phyloP scores from a whole-genome alignment of 2,888 invertebrate species.

The Hydraecia micacea region DNA sequence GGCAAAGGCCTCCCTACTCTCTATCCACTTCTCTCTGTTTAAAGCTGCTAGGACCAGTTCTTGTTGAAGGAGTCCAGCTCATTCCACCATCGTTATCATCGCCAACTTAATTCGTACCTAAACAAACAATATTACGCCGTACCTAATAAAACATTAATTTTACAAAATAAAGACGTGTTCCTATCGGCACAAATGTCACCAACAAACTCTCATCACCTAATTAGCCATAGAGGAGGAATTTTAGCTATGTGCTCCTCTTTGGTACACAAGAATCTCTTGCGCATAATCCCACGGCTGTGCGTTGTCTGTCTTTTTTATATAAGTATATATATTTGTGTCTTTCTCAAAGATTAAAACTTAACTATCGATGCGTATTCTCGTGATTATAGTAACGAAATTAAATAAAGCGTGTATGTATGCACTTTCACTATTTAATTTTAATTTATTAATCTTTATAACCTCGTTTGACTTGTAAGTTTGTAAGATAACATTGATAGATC shows the following conservation, averaged over 20 bases:
- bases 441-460: neutral
- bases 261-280: neutral
- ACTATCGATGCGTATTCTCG: neutral
- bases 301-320: neutral
- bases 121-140: neutral
- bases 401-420: neutral
- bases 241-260: neutral
- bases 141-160: neutral
- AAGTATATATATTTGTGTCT: neutral
- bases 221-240: neutral
- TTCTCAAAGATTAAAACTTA: neutral
- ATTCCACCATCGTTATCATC: no score
- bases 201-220: neutral
- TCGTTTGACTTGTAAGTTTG: neutral
- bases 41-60: no score
- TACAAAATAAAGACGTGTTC: neutral
- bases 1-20: no score
- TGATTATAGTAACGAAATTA: neutral
- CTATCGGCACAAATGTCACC: neutral
- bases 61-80: no score
- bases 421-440: neutral
- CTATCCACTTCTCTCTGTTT: no score
- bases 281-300: neutral
- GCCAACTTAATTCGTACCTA: neutral
- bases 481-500: neutral